A percentile compares a stretch with the other conserved stretches of the same genome.
Conservation (phyloP, 2,888 invertebrate genomes). For the Erpobdella octoculata region DNA sequence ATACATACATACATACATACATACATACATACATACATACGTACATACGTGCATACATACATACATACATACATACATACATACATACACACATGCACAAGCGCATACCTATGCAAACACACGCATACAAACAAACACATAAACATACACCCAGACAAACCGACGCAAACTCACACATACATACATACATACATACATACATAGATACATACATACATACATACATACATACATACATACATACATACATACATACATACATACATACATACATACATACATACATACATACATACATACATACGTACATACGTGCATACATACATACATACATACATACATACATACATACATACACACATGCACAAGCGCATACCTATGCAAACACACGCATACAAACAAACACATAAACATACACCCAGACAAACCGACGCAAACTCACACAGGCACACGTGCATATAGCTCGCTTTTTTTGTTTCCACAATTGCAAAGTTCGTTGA, state of each 20-base stretch:
- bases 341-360: background rate
- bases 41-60: slow-evolving; percentile 1
- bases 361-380: too few species aligned
- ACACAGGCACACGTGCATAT: background rate
- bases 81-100: background rate
- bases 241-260: background rate
- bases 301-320: background rate
- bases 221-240: background rate
- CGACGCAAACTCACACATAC: background rate
- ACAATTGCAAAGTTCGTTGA: background rate
- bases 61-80: background rate
- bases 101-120: background rate
- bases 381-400: background rate
- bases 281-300: slow-evolving; percentile 1
- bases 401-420: background rate
- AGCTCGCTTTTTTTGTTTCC: background rate
- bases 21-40: background rate
- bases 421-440: background rate
- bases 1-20: background rate
- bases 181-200: background rate
- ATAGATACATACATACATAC: background rate
- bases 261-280: too few species aligned
- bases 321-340: background rate
- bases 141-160: background rate
- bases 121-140: background rate